These are phyloP conservation scores for Nothoprocta perdicaria DNA, from an alignment of 2,113 vertebrate species.

Conservation along the genomic window DNA sequence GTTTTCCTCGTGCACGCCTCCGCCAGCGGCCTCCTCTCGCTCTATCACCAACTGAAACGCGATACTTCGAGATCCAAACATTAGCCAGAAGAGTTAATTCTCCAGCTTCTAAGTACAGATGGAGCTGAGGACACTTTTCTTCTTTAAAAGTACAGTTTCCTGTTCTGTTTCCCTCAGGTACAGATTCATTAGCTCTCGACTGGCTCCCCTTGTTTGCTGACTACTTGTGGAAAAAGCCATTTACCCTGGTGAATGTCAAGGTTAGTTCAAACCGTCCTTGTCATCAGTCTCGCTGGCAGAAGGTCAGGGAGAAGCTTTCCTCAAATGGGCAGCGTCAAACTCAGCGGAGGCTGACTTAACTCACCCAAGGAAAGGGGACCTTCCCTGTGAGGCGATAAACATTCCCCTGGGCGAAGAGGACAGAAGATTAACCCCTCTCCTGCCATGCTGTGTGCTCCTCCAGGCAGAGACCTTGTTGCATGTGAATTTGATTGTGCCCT, in stretches of 20 bases:
- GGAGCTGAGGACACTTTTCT: slow-evolving; percentile 29
- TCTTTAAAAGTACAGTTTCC: slow-evolving; percentile 82
- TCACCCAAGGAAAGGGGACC: slow-evolving; percentile 79
- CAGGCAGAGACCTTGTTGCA: neutral
- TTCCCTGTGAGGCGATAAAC: slow-evolving; percentile 80
- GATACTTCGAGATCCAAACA: fast-evolving
- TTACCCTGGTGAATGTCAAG: slow-evolving; percentile 97
- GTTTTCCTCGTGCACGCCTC: neutral
- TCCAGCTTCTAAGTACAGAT: slow-evolving; percentile 43
- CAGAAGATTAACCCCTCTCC: slow-evolving; percentile 75
- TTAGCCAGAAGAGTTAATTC: slow-evolving; percentile 56
- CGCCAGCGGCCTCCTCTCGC: neutral
- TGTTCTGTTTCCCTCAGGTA: slow-evolving; percentile 82
- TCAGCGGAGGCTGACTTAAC: slow-evolving; percentile 85
- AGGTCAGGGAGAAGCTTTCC: slow-evolving; percentile 91
- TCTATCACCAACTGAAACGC: fast-evolving
- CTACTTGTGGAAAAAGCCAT: slow-evolving; percentile 91
- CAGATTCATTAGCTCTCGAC: slow-evolving; percentile 87
- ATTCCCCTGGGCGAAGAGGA: slow-evolving; percentile 75
- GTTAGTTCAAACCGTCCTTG: slow-evolving; percentile 89
- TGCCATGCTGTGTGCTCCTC: neutral
- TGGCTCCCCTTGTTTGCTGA: slow-evolving; percentile 86
- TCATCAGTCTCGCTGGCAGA: slow-evolving; percentile 92
- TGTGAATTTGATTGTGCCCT: neutral
- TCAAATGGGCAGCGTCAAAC: slow-evolving; percentile 89